Conservation (phyloP, 2,888 invertebrate genomes). For the Agonum fuliginosum region DNA sequence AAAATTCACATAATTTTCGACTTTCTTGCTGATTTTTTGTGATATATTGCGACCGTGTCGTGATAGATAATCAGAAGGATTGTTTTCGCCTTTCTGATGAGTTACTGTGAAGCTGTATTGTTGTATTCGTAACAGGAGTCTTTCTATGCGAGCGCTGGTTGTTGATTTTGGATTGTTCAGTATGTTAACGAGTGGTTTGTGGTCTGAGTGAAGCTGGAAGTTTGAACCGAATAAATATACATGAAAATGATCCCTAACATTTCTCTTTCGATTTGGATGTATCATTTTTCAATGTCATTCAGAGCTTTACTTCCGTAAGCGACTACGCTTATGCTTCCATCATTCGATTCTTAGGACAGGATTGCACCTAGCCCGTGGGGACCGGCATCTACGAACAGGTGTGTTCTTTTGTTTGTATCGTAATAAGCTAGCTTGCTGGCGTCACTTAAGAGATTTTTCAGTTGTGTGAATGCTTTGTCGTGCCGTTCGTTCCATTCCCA, state of each 20-base stretch:
- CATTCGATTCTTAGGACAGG: constrained; percentile 48
- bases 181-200: constrained; percentile 46
- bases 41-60: too few relatives aligned
- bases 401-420: constrained; percentile 50
- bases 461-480: constrained; percentile 1
- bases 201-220: constrained; percentile 51
- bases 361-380: constrained; percentile 58
- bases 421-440: constrained; percentile 48
- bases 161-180: constrained; percentile 50
- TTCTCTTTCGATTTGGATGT: constrained; percentile 61
- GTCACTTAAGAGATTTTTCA: constrained; percentile 48
- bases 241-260: constrained; percentile 61
- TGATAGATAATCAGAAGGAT: constrained; percentile 61
- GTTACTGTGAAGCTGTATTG: constrained; percentile 55
- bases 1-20: too few relatives aligned
- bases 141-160: constrained; percentile 60
- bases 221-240: constrained; percentile 58
- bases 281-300: constrained; percentile 42
- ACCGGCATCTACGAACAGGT: constrained; percentile 60
- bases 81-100: constrained; percentile 60
- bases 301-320: constrained; percentile 60
- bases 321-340: constrained; percentile 41
- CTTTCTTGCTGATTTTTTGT: too few relatives aligned
- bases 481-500: constrained; percentile 45
- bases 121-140: constrained; percentile 57